These are phyloP conservation scores for Neoascia interrupta DNA, from an alignment of 2,888 invertebrate genomes.

Conservation along the genomic window DNA sequence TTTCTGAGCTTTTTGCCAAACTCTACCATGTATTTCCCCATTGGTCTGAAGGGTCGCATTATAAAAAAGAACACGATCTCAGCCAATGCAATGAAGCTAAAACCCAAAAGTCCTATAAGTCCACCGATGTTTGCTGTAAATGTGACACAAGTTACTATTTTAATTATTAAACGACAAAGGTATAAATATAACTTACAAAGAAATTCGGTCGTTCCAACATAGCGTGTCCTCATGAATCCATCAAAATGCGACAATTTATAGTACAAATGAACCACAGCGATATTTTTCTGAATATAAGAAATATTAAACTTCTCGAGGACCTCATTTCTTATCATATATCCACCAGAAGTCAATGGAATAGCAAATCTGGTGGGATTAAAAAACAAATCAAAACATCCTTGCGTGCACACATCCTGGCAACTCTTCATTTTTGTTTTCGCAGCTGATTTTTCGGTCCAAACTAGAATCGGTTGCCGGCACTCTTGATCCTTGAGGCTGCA, in stretches of 20 bases:
- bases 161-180: too few relatives aligned
- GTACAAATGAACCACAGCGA: conserved; percentile 87
- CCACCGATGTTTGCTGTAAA: conserved; percentile 89
- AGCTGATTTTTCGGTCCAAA: not conserved
- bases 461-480: conserved; percentile 80
- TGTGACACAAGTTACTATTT: not conserved
- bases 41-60: conserved; percentile 79
- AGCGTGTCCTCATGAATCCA: conserved; percentile 86
- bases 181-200: conserved; percentile 84
- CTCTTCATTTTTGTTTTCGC: conserved; percentile 19
- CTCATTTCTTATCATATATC: conserved; percentile 72
- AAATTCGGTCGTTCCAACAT: conserved; percentile 90
- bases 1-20: not conserved
- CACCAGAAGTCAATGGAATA: conserved; percentile 79
- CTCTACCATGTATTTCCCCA: not conserved
- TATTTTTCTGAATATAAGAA: conserved; percentile 81
- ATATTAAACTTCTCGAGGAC: conserved; percentile 72
- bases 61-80: conserved; percentile 87
- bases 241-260: conserved; percentile 87
- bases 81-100: conserved; percentile 88
- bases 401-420: conserved; percentile 81
- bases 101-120: conserved; percentile 89
- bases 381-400: conserved; percentile 87
- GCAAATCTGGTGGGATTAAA: conserved; percentile 83
- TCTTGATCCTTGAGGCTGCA: conserved; percentile 85